Percentiles rank a stretch among this genome's conserved stretches.
Conservation (phyloP, 2,797 vertebrate genomes). For the Poecilia gillii region DNA sequence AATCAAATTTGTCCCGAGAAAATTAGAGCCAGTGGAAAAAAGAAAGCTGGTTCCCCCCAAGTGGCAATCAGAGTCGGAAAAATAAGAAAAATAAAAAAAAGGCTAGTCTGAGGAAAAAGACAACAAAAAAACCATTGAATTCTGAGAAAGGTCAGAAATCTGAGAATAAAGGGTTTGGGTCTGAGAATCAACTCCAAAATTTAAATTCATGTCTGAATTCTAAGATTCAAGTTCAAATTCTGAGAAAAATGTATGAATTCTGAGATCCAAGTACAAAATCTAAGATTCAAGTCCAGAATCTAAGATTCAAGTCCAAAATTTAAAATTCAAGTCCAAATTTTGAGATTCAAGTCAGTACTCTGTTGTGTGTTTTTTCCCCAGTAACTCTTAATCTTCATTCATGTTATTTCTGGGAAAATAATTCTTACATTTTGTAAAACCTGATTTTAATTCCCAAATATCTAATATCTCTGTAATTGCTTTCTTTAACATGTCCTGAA, state of each 20-base stretch:
- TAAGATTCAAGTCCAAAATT: too few relatives aligned
- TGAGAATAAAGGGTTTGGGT: too few relatives aligned
- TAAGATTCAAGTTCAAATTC: neutral
- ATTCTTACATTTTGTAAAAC: neutral
- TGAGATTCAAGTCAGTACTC: too few relatives aligned
- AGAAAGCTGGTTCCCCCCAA: neutral
- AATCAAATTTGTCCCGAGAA: neutral
- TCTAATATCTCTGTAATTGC: neutral
- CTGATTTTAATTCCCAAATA: neutral
- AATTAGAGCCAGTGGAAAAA: neutral
- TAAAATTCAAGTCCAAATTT: too few relatives aligned
- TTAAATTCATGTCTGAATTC: neutral
- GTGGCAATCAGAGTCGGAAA: too few relatives aligned
- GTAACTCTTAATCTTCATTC: neutral
- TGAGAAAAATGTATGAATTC: neutral
- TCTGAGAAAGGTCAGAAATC: too few relatives aligned
- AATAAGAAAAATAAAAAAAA: too few relatives aligned
- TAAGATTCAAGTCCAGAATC: too few relatives aligned
- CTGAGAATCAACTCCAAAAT: too few relatives aligned
- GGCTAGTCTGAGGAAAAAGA: neutral
- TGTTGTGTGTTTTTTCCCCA: too few relatives aligned
- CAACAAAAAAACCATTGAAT: too few relatives aligned
- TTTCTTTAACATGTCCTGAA: neutral
- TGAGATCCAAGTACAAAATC: too few relatives aligned
- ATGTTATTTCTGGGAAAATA: neutral